Base-by-base conservation (phyloP, 2,113 vertebrate genomes). In the Tricholaema leucomelas region DNA sequence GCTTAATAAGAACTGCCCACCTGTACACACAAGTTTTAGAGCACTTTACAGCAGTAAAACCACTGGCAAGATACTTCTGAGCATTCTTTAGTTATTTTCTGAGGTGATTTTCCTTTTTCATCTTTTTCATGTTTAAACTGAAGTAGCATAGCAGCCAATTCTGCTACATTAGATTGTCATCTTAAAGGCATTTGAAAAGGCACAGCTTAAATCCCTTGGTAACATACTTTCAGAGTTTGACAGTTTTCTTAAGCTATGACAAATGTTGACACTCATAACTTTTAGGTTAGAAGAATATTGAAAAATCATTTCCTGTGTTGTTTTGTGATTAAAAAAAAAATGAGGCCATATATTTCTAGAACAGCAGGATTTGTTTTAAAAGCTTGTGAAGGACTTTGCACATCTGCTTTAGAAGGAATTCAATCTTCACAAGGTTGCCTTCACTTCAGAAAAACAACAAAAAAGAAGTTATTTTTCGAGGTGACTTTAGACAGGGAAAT, bases 121-220 rank as follows among this genome's bases (percentile, higher is more conserved):
- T 36, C 16, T 64, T 15, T 88, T 94, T 91, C 21, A 14, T 46
- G 25, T 92, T 87, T 69, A 87, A 88, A 74, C 30, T 46, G 78
- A 92, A 94, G 67, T 24, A 70, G 55, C 42, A 46, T 70, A 90
- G 52, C 18, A 66, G 67, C 40, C 86, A 63, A 25, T 79, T 89
- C 73, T 90, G 52, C 59, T 87, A n/a, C 42, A 55, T 64, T 44
- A 70, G 81, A 9, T 88, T 56, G 67, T 66, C 89, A 65, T 87
- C 64, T 85, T 88, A 56, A 82, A 90, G 72, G 76, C 89, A 71
- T 91, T 93, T 94, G 61, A 79, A 93, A 80, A 36, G 20, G 25
- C 87, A 67, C 23, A 71, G 84, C 87, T 92, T 84, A 94, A 93
- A 82, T 91, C 74, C 50, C 52, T 82, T 44, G 2, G 5, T 90